Evolutionary conservation across 64 coral and sea anemone species (phyloP), one percentile per base, ranked within the genome.

Genomic region (Montipora efflorescens): DNA sequence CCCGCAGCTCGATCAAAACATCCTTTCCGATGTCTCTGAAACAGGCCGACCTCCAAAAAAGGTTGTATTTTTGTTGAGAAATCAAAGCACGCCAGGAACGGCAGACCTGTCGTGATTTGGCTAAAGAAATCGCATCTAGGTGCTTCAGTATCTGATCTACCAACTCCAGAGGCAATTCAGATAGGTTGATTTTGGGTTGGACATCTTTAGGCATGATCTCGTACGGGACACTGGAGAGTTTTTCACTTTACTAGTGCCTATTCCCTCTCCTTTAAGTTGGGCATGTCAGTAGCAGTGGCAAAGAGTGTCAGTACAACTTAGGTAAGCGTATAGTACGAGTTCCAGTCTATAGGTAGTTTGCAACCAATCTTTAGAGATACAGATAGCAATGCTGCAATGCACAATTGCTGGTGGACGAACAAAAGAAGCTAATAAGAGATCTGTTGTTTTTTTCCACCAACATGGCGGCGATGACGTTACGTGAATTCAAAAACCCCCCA

Each of bases 71-170:
- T 18, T 52, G 57, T 53, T 98, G 93, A 1, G 80, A 47, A 50
- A 95, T 90, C 52, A 98, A 87, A 19, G 87, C 80, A n/a, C 72
- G 61, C 96, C 96, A 98, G 79, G 78, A 82, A 66, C 85, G 93
- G 59, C 96, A 98, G 58, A 98, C 96, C 23, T 87, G 71, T 59
- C 89, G 59, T 70, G 96, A 95, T 78, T 89, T 98, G 48, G 90
- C 93, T 21, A 98, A 71, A 61, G 96, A 95, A 77, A 98, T 67
- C 8, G 91, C 93, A 49, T 98, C 96, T 78, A 98, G 55, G 74
- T 86, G 82, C 51, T 80, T 84, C 55, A 98, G 58, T 76, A 98
- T 95, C 76, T 81, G 19, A 74, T 98, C 96, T 18, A 92, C 79
- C 36, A 98, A 51, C 62, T 98, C 96, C 7, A 95, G 57, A 22